Conservation (phyloP, 1,140 invertebrate genomes). For the Sogatella furcifera region DNA sequence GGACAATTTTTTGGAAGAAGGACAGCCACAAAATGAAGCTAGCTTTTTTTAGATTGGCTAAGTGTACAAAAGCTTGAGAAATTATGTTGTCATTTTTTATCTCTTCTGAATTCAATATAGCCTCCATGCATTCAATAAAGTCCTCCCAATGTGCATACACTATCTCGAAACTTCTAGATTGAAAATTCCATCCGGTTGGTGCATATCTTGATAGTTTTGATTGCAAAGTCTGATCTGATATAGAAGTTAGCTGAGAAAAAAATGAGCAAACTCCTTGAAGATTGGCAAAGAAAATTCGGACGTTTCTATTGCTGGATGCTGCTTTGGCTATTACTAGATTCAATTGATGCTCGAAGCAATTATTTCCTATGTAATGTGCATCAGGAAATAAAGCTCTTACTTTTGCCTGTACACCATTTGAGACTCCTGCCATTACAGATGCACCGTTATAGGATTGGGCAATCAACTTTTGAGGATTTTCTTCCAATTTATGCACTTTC, state of each 20-base stretch:
- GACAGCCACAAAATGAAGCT: constrained; percentile 4
- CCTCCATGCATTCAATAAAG: constrained; percentile 6
- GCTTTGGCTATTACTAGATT: constrained; percentile 29
- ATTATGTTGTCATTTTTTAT: neutral
- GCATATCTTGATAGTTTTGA: neutral
- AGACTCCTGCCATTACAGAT: constrained; percentile 25
- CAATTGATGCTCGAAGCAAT: constrained; percentile 29
- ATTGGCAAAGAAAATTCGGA: constrained; percentile 25
- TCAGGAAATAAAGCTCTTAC: no score
- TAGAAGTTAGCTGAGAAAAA: neutral
- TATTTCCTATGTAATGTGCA: constrained; percentile 25
- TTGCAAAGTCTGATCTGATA: neutral
- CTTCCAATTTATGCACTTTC: constrained; percentile 15
- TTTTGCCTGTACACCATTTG: constrained; percentile 8
- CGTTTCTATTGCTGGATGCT: constrained; percentile 22
- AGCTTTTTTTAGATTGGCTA: neutral
- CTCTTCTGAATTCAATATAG: neutral
- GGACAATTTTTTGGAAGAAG: neutral
- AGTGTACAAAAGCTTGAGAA: neutral
- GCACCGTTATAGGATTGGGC: constrained; percentile 30
- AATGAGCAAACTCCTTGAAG: neutral
- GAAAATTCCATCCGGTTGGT: constrained; percentile 5
- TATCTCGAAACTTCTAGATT: neutral
- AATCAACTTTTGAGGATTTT: constrained; percentile 27
- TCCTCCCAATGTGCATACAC: constrained; percentile 1